Evolutionary conservation across 2,113 vertebrate genomes (phyloP), one percentile per base, ranked within the genome.

Genomic region (Silurus meridionalis): DNA sequence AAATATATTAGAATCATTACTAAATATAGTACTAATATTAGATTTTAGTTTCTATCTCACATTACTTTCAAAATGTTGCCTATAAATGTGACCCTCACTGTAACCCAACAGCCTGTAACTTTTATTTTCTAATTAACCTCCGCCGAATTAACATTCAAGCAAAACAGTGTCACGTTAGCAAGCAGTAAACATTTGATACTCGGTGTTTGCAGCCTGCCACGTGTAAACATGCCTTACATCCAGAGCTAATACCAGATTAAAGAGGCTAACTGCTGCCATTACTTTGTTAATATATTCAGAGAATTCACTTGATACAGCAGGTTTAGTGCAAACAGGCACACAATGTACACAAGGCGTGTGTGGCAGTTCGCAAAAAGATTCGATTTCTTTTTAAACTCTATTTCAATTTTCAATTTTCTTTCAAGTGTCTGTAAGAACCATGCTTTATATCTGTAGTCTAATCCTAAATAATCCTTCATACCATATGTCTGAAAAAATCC

Each of bases 171-270:
- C 52, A 77, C 11, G 6, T n/a, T 53, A 53, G 50, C 19, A 53
- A 53, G 50, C 21, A 53, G 50, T 75, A n/a, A 75, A 75, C 72
- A 52, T 75, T 75, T 52, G 72, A 75, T 75, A 52, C 72, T 75
- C 72, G 11, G 23, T 53, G 50, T 53, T 23, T 19, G 50, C 72
- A 75, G n/a, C 48, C 50, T 53, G 50, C 74, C 74, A 77, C 21
- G 21, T 77, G 50, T 77, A 53, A 53, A n/a, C 74, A 14, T 77
- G 74, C 50, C 53, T 53, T 50, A 23, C 50, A n/a, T 53, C 11
- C 48, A 53, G 50, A 50, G 74, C 21, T 77, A 77, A 77, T 53
- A 77, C 74, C 74, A 53, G 74, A 77, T 77, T 77, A 77, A 74
- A 77, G 21, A 25, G 23, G 74, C 74, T 77, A 77, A 53, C 48